Conservation (phyloP, 2,113 vertebrate species). For the Melospiza melodia region DNA sequence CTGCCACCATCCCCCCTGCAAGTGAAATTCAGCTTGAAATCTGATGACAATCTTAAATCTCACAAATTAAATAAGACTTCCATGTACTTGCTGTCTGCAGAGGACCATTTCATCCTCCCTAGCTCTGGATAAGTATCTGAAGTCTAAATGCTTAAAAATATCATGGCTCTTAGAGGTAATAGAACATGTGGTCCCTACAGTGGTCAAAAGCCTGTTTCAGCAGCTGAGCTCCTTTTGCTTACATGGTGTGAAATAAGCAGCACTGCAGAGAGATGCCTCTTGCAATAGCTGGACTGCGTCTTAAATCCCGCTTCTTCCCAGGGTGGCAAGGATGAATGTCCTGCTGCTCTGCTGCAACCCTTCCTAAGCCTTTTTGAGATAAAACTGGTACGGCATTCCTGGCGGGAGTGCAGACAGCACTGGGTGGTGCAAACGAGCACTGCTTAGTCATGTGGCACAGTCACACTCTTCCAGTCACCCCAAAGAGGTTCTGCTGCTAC, state of each 20-base stretch:
- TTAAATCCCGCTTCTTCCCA: not conserved
- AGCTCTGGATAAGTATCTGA: not conserved
- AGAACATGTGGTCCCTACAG: not conserved
- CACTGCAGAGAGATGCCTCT: fast-evolving
- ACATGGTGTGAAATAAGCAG: not conserved
- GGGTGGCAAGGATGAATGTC: not conserved
- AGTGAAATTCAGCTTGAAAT: not conserved
- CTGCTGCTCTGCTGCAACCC: not conserved
- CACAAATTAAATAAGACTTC: not conserved
- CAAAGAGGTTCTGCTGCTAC: not conserved
- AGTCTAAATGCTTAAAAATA: not conserved
- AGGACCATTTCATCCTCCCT: not conserved
- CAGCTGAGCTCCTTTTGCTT: not conserved
- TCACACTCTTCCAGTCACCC: not conserved
- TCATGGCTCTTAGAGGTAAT: not conserved
- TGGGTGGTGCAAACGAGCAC: not conserved
- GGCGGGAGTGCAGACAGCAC: not conserved
- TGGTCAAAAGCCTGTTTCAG: not conserved
- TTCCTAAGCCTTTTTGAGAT: not conserved
- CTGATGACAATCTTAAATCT: not conserved
- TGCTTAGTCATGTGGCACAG: not conserved
- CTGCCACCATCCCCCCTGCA: not conserved
- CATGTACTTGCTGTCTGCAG: not conserved
- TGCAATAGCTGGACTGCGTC: not conserved
- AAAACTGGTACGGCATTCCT: not conserved